phyloP scores from a whole-genome alignment of 2,797 vertebrate species.

The Enteromius anoplus region DNA sequence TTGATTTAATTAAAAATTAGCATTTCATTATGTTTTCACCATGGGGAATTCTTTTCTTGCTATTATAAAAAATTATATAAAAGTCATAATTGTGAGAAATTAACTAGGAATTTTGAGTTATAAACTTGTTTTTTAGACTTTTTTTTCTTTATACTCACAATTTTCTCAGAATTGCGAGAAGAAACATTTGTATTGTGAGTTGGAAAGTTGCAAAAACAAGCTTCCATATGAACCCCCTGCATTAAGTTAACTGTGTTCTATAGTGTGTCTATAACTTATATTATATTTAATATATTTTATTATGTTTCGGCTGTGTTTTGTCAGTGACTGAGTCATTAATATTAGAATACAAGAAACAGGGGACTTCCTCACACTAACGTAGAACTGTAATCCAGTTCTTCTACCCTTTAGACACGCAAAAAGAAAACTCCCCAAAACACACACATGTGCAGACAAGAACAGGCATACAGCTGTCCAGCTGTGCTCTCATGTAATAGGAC shows the following conservation, averaged over 20 bases:
- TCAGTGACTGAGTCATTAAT: background rate
- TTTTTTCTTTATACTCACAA: background rate
- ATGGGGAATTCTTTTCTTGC: background rate
- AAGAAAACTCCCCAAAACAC: slow-evolving; percentile 42
- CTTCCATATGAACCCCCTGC: background rate
- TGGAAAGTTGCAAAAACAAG: background rate
- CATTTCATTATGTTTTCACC: too few relatives aligned
- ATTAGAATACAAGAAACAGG: background rate
- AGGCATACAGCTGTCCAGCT: slow-evolving; percentile 55
- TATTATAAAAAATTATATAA: background rate
- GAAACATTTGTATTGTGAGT: background rate
- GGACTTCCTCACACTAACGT: slow-evolving; percentile 40
- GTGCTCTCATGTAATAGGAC: slow-evolving; percentile 39
- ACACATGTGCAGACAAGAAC: slow-evolving; percentile 34
- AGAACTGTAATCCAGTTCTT: slow-evolving; percentile 40
- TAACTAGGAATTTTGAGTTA: background rate
- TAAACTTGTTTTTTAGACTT: too few relatives aligned
- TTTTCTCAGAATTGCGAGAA: background rate
- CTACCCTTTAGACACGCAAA: slow-evolving; percentile 26
- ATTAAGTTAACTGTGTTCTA: background rate
- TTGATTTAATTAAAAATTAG: too few relatives aligned
- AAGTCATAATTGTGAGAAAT: too few relatives aligned
- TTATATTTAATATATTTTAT: too few relatives aligned
- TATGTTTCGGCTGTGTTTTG: background rate
- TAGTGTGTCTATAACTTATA: background rate